Conservation (phyloP, 2,888 invertebrate species). For the Papilio protenor region DNA sequence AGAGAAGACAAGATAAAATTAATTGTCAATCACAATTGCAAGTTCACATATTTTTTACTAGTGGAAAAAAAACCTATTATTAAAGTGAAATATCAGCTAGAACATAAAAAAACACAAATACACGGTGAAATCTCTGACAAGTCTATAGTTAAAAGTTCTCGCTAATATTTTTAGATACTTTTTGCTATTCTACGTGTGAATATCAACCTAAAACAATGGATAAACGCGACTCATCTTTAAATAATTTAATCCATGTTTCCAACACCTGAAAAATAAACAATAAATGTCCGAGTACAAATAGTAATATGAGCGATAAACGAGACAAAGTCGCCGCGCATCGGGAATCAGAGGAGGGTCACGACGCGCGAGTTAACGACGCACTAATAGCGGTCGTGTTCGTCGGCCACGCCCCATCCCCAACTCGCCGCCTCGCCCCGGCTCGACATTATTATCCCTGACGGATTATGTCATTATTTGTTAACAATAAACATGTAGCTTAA, state of each 20-base stretch:
- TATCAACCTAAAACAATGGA: neutral
- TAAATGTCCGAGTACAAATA: conserved; percentile 31
- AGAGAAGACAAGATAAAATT: neutral
- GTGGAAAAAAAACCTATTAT: neutral
- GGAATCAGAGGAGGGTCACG: conserved; percentile 78
- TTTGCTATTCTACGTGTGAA: neutral
- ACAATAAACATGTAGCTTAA: conserved; percentile 42
- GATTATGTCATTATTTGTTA: conserved; percentile 50
- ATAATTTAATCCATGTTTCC: neutral
- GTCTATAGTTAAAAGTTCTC: too few species aligned
- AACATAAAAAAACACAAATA: neutral
- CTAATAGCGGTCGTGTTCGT: conserved; percentile 79
- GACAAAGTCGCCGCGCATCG: conserved; percentile 57
- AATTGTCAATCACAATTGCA: neutral
- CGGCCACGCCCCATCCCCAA: conserved; percentile 61
- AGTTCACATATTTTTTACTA: neutral
- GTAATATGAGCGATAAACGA: conserved; percentile 37
- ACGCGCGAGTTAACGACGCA: conserved; percentile 73
- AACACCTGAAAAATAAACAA: conserved; percentile 27
- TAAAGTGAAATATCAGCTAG: neutral
- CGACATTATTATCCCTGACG: conserved; percentile 67
- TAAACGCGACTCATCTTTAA: neutral
- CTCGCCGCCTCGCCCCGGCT: conserved; percentile 54
- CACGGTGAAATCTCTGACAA: neutral
- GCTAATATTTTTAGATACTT: neutral